Conservation (phyloP, 2,888 invertebrate species). For the Chorisops tibialis region DNA sequence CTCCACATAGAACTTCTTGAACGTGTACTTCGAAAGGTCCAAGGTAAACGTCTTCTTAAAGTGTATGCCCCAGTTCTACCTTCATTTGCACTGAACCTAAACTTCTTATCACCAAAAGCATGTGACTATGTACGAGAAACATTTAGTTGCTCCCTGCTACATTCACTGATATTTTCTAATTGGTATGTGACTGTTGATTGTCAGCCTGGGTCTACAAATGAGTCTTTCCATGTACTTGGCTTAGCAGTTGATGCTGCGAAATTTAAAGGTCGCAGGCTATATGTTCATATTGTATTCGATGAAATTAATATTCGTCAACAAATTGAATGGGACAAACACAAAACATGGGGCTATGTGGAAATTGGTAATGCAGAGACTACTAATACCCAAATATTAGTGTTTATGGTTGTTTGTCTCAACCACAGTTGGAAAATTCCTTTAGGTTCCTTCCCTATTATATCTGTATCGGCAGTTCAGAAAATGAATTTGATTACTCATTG, state of each 20-base stretch:
- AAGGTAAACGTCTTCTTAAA: no score
- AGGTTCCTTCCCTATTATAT: no score
- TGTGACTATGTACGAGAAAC: not conserved
- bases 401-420: no score
- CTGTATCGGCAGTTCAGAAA: no score
- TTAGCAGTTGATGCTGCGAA: not conserved
- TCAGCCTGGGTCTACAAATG: not conserved
- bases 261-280: not conserved
- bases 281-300: not conserved
- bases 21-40: no score
- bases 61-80: no score
- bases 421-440: no score
- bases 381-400: no score
- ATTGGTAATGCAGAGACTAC: no score
- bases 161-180: not conserved
- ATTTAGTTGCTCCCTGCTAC: not conserved
- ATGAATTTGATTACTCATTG: no score
- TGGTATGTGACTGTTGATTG: not conserved
- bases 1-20: no score
- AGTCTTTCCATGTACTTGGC: not conserved
- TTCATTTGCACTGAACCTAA: not conserved
- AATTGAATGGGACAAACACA: not conserved
- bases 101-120: conserved; percentile 1
- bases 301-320: not conserved
- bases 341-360: no score